phyloP scores from a whole-genome alignment of 2,797 vertebrate species.

The Aulostomus chinensis region DNA sequence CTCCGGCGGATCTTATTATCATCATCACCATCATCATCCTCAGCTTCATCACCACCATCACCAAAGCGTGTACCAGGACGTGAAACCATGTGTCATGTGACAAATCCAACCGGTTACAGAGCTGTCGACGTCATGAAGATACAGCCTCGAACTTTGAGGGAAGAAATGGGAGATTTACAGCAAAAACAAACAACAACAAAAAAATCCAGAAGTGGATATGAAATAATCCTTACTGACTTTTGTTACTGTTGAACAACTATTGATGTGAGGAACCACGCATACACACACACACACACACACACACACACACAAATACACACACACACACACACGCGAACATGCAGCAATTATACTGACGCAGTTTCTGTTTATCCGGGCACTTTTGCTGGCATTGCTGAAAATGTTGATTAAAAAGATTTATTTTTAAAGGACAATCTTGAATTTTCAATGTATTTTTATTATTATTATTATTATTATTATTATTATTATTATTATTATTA shows the following conservation, averaged over 20 bases:
- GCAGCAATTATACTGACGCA: too few species aligned
- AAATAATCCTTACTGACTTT: too few species aligned
- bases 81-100: conserved; percentile 95
- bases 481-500: background rate
- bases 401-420: conserved; percentile 42
- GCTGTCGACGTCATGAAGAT: too few species aligned
- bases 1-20: conserved; percentile 88
- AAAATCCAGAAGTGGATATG: too few species aligned
- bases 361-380: background rate
- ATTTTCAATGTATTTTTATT: background rate
- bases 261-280: background rate
- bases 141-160: too few species aligned
- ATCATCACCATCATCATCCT: conserved; percentile 81
- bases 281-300: too few species aligned
- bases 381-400: background rate
- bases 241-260: background rate
- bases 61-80: conserved; percentile 92
- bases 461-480: background rate
- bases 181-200: background rate
- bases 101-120: background rate
- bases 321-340: too few species aligned
- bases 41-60: conserved; percentile 81
- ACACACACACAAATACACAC: background rate
- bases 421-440: conserved; percentile 31
- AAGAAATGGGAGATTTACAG: too few species aligned